Evolutionary conservation across 2,113 vertebrate genomes (phyloP).

Genomic region (Siniperca chuatsi): DNA sequence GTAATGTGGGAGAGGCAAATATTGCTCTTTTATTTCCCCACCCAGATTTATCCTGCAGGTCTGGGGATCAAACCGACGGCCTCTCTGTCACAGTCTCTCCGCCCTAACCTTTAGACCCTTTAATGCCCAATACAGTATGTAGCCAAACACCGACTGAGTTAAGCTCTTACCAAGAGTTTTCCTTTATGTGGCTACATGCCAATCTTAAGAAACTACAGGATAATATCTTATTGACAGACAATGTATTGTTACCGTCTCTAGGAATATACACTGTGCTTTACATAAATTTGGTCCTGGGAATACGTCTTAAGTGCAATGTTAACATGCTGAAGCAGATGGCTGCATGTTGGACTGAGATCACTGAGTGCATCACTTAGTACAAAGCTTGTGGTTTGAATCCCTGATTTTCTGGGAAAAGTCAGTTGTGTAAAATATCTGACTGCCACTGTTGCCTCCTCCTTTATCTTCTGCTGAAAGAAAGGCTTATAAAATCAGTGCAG

Average conservation of each 20-base stretch:
- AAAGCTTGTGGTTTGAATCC: neutral
- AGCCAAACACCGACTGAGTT: neutral
- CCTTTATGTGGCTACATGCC: neutral
- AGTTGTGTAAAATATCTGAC: neutral
- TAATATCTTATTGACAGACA: neutral
- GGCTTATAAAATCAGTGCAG: neutral
- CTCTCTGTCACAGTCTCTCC: neutral
- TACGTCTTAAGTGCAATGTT: neutral
- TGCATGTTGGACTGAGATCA: neutral
- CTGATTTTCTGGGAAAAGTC: neutral
- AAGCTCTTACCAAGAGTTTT: neutral
- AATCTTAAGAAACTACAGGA: neutral
- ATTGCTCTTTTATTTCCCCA: neutral
- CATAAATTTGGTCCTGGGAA: neutral
- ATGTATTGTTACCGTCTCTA: neutral
- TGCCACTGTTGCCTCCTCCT: neutral
- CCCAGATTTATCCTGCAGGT: neutral
- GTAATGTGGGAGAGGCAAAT: neutral
- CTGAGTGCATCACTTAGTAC: neutral
- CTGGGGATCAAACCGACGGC: neutral
- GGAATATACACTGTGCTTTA: neutral
- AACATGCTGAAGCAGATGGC: neutral
- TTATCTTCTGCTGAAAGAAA: neutral
- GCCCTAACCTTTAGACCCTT: neutral
- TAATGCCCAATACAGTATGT: neutral